Conservation (phyloP, 2,113 vertebrate species). For the Microtus ochrogaster region DNA sequence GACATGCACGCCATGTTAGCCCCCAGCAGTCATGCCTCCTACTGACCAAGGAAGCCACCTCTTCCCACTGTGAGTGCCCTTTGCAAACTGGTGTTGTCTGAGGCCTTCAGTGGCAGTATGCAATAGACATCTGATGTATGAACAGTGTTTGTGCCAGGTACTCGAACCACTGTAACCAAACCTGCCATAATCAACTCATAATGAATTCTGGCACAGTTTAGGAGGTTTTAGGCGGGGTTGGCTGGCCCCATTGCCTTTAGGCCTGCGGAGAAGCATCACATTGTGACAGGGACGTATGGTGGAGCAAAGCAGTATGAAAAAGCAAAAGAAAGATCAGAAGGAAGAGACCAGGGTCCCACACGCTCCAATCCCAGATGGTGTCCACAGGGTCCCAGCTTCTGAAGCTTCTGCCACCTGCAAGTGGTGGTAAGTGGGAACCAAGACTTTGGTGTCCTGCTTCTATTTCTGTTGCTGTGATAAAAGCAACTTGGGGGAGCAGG, state of each 20-base stretch:
- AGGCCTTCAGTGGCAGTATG: neutral
- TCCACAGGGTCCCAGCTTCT: neutral
- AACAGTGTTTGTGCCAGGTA: neutral
- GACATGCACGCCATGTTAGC: neutral
- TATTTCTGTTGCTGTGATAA: neutral
- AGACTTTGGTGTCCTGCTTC: neutral
- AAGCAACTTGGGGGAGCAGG: neutral
- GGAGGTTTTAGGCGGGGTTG: neutral
- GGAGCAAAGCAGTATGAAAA: neutral
- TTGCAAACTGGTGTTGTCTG: neutral
- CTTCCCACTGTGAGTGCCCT: neutral
- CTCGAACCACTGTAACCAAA: neutral
- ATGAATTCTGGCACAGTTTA: too few relatives aligned
- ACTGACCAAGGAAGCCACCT: neutral
- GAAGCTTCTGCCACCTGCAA: neutral
- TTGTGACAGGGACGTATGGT: too few relatives aligned
- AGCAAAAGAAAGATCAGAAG: neutral
- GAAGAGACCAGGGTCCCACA: neutral
- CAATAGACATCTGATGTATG: neutral
- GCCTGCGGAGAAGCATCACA: neutral
- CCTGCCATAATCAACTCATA: neutral
- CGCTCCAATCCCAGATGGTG: neutral
- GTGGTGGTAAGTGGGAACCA: neutral
- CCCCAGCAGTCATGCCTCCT: neutral
- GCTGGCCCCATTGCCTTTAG: neutral